A percentile compares a stretch with the other conserved stretches of the same genome.
These are phyloP conservation scores for Melanotus villosus DNA, from an alignment of 2,888 invertebrate genomes.

Conservation along the genomic window DNA sequence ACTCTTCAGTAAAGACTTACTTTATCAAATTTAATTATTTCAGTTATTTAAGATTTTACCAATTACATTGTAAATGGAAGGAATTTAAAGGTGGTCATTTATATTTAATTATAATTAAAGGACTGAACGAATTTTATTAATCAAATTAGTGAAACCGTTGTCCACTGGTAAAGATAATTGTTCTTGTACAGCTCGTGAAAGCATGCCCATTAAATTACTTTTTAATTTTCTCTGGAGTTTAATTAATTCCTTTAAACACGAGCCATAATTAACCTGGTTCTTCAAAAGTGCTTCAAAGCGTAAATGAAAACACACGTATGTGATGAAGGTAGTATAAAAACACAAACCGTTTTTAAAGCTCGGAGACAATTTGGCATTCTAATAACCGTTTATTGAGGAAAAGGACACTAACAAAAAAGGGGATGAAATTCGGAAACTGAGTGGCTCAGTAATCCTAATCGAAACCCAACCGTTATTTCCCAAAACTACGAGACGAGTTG, in stretches of 20 bases:
- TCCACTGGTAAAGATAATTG: too few species aligned
- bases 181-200: too few species aligned
- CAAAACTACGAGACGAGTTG: constrained; percentile 4
- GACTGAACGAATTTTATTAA: too few species aligned
- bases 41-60: too few species aligned
- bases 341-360: neutral
- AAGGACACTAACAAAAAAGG: constrained; percentile 7
- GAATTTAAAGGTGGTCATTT: too few species aligned
- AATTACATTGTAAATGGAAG: too few species aligned
- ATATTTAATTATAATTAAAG: too few species aligned
- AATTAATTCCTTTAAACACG: constrained; percentile 1
- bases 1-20: too few species aligned
- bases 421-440: constrained; percentile 10
- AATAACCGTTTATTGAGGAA: constrained; percentile 19
- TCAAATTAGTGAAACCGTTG: too few species aligned
- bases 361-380: constrained; percentile 15
- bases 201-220: neutral
- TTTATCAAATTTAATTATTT: too few species aligned
- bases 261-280: neutral
- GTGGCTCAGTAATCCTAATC: constrained; percentile 24
- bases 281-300: neutral
- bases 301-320: neutral
- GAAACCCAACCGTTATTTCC: constrained; percentile 21
- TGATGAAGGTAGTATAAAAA: neutral
- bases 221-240: neutral